Conservation (phyloP, 2,888 invertebrate genomes). For the Zootermopsis nevadensis region DNA sequence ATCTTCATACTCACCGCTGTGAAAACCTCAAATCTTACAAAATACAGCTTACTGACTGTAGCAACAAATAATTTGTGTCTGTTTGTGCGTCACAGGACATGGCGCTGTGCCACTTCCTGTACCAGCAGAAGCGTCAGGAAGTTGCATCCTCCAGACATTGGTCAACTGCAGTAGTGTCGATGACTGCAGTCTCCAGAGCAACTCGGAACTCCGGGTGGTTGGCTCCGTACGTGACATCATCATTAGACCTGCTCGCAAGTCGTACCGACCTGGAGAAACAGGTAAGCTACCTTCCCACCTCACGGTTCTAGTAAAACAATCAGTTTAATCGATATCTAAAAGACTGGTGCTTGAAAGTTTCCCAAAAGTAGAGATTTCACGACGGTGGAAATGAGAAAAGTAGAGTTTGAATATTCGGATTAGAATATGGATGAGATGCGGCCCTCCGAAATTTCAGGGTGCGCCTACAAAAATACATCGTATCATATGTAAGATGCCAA, state of each 20-base stretch:
- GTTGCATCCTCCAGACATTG: conserved; percentile 71
- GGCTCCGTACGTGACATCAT: conserved; percentile 74
- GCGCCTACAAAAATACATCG: no score
- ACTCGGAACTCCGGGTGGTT: conserved; percentile 71
- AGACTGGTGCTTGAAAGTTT: no score
- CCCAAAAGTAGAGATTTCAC: no score
- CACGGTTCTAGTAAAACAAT: no score
- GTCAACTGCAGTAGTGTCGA: conserved; percentile 66
- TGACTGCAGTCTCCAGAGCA: conserved; percentile 69
- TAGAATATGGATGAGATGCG: no score
- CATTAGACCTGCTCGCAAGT: conserved; percentile 72
- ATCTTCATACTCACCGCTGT: no score
- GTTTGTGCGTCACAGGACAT: conserved; percentile 67
- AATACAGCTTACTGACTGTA: background rate
- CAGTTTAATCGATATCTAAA: no score
- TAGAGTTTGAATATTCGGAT: no score
- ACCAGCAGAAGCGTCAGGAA: conserved; percentile 70
- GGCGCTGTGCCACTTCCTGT: conserved; percentile 73
- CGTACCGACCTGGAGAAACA: conserved; percentile 73
- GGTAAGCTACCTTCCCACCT: conserved; percentile 63
- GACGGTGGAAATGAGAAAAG: no score
- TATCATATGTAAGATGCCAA: no score
- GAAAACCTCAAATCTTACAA: no score
- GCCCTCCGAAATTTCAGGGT: no score
- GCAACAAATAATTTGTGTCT: background rate